Evolutionary conservation across 2,888 invertebrate genomes (phyloP), one percentile per base, ranked within the genome.

Genomic region (Tenthredo amoena): DNA sequence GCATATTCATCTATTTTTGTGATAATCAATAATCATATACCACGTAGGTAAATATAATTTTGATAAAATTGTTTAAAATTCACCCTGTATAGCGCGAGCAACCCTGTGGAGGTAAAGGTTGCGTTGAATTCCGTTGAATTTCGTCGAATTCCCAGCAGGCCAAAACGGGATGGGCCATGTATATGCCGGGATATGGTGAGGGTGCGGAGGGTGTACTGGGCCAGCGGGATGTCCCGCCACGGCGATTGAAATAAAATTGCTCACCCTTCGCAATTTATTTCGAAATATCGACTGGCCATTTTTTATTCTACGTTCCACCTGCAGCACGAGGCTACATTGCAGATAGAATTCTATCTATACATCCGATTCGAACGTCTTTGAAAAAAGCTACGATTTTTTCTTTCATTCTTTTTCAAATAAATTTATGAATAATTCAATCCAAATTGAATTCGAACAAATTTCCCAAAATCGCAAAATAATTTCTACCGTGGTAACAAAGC

Each of bases 191-290:
- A 26, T 21, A 26, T 43, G 50, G 40, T 47, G 47, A 58, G 31
- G 55, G 71, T 34, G 43, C 74, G 34, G 77, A 77, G 34, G 77
- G 77, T 77, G 71, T 71, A 68, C 65, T 71, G 83, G 83, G 83
- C 83, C 68, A 83, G 50, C 68, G 83, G 83, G 68, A 83, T 83
- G 84, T 71, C 87, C 86, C 77, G 81, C 34, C 85, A 50, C 68
- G 81, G 34, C 85, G 85, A 85, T 85, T 85, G 85, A 85, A 85
- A 85, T 85, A 85, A 85, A 85, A 85, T 85, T 85, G 50, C 81
- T 71, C 85, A 79, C 79, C 65, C 85, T 81, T 50, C 71, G 85
- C 85, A 82, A 85, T 85, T 85, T 85, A 85, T 85, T 85, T 81
- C 81, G n/a, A 82, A 85, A 77, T 85, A 85, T 85, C 81, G 71